A percentile compares a stretch with the other conserved stretches of the same genome.
These are phyloP conservation scores for Neomonachus schauinslandi DNA, from an alignment of 2,113 vertebrate genomes.

Conservation along the genomic window DNA sequence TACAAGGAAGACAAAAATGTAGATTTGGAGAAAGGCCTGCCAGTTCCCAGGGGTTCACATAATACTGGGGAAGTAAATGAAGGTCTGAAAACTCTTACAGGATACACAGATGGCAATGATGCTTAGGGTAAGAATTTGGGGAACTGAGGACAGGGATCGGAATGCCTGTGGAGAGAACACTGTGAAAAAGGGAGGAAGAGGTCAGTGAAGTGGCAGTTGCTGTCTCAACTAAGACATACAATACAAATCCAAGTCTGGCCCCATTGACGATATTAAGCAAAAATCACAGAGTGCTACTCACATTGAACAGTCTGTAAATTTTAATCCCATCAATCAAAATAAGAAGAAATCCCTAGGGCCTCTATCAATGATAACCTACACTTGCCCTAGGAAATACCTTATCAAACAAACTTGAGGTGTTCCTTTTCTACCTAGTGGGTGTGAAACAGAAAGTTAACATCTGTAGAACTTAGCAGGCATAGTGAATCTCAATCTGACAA, in stretches of 20 bases:
- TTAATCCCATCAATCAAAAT: background rate
- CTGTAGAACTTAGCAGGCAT: background rate
- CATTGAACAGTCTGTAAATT: background rate
- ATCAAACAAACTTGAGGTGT: background rate
- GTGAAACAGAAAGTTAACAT: background rate
- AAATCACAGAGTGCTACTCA: background rate
- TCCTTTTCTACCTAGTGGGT: background rate
- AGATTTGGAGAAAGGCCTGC: background rate
- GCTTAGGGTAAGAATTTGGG: background rate
- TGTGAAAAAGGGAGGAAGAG: background rate
- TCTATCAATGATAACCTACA: slow-evolving; percentile 45
- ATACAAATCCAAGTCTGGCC: background rate
- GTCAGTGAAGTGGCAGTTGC: background rate
- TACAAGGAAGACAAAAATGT: background rate
- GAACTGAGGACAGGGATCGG: background rate
- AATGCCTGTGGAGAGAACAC: background rate
- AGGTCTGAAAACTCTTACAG: background rate
- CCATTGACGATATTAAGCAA: background rate
- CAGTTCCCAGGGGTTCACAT: background rate
- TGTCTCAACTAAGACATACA: background rate
- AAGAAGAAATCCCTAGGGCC: background rate
- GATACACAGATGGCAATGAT: background rate
- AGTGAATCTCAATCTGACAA: background rate
- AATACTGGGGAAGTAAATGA: background rate
- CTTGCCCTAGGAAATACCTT: background rate